Evolutionary conservation across 2,113 vertebrate species (phyloP).

Genomic region (Empidonax alnorum): DNA sequence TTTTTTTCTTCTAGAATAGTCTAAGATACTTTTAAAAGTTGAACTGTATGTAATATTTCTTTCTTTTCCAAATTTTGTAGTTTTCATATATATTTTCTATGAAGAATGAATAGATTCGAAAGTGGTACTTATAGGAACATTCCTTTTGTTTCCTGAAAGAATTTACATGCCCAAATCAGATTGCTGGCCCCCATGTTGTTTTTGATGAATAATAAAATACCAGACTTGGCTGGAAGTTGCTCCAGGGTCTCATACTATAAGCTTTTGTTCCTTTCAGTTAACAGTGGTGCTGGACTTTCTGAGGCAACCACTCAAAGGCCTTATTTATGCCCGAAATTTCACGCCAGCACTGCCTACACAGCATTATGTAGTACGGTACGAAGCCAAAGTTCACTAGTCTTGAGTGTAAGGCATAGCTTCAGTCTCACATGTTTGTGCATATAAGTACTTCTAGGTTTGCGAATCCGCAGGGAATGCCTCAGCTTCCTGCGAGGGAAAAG

Average conservation of each 20-base stretch:
- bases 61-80: background rate
- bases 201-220: background rate
- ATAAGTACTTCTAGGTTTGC: background rate
- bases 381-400: background rate
- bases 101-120: background rate
- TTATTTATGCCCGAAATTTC: background rate
- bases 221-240: background rate
- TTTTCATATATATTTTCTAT: background rate
- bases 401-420: accelerated
- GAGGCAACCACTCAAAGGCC: background rate
- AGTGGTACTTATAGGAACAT: background rate
- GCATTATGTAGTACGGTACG: accelerated
- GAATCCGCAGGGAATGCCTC: background rate
- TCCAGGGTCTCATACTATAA: background rate
- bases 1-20: background rate
- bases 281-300: background rate
- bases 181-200: background rate
- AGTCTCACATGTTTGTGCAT: background rate
- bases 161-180: background rate
- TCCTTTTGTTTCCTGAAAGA: background rate
- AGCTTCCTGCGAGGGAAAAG: accelerated
- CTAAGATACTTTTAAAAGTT: background rate
- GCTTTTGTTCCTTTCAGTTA: constrained; percentile 24
- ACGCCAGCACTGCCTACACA: background rate
- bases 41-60: background rate